Base-by-base conservation (phyloP, 2,888 invertebrate species). In the Idaea aversata region DNA sequence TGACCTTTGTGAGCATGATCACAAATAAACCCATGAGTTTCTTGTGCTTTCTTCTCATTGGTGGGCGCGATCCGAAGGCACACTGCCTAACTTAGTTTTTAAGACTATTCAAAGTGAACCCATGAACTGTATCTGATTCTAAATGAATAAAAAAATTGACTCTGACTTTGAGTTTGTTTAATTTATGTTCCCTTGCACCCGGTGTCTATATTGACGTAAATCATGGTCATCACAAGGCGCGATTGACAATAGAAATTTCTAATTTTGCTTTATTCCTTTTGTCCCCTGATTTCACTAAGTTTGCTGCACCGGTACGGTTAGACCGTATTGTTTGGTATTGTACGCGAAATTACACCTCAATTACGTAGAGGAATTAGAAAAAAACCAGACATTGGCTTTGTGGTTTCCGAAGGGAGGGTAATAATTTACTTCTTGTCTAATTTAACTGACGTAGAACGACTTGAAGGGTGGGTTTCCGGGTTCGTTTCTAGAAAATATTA, bases 281-380 rank as follows among this genome's bases (percentile, higher is more conserved):
- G 83, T 86, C 75, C 78, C 73, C 73, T 75, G 71, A 77, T 72
- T 76, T 74, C 73, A 76, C 79, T 70, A 80, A 77, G 75, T 70
- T 61, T 57, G 34, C 72, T 80, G 81, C 81, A 83, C 77, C 81
- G 83, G 82, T 80, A 76, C 75, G 80, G 75, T 83, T 74, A 78
- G 76, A 79, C 78, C 75, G 75, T 75, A 79, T 82, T 80, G 86
- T 84, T 83, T 77, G 79, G 74, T 74, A 78, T 86, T 87, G 85
- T 86, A 81, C 80, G 86, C 82, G 77, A 85, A 86, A 87, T 88
- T 86, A 88, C 87, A 88, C 88, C 86, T 87, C 86, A 88, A 88
- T 88, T 89, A 88, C 87, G 82, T 78, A 77, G 77, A 84, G 82
- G 80, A 83, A 78, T 77, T 77, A 72, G 76, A 77, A 84, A 87